Base-by-base conservation (phyloP, 2,113 vertebrate genomes). In the Pomatorhinus ruficollis region DNA sequence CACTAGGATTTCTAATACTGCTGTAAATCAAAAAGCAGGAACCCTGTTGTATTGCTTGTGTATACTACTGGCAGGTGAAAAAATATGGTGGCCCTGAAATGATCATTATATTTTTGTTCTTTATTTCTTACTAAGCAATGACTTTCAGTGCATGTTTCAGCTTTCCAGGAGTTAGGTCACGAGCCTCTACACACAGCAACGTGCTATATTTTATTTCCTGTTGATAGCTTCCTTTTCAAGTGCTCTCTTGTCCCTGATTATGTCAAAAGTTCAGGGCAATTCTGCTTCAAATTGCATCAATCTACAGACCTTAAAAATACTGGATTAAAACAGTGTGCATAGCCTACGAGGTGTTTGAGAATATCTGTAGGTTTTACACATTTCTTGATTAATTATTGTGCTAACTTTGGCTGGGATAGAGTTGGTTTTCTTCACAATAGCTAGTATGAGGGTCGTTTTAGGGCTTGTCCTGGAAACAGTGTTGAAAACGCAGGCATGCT, bases 381-480 rank as follows among this genome's bases (percentile, higher is more conserved):
- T 44, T 52, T 44, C 35, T 77, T 63, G 9, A 6, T 39, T 72
- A 53, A 47, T 37, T 49, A 23, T 27, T 52, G 20, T 35, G 8
- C 11, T 59, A 9, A 5, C 12, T 71, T 52, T 44, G 33, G 11
- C 37, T 44, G 20, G 11, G 11, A 44, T 25, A 25, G 11, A 37
- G 20, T 10, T 64, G 24, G 10, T 52, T 57, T 57, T 52, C 44
- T 71, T 52, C 11, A 30, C 24, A 45, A 11, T 6, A 44, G 7
- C 7, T 52, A 18, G 5, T 25, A 31, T 12, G 33, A 33, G 4
- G 8, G 10, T 57, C 1, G 0, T 25, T 77, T 49, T 15, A 12
- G 6, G 27, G 12, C 8, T 78, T 64, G 11, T 33, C 9, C 19
- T 50, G 42, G 35, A 50, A 77, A 33, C 7, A 11, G 4, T 18